Evolutionary conservation across 2,113 vertebrate genomes (phyloP).

Genomic region (Alligator mississippiensis): DNA sequence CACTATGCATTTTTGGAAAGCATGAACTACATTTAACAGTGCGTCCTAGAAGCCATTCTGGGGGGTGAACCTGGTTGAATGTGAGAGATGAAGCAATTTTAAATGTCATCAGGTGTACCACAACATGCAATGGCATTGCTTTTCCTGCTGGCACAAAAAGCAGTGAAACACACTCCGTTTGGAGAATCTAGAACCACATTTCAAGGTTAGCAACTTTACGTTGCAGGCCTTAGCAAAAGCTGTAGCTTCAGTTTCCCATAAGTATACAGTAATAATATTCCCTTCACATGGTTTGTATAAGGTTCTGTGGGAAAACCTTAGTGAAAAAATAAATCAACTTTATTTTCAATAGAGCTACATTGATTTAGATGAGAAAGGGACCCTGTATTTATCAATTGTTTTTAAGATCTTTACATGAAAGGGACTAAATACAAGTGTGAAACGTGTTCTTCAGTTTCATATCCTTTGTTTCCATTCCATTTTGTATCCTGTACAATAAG

Average conservation of each 20-base stretch:
- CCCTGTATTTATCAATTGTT: not conserved
- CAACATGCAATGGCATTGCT: not conserved
- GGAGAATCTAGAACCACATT: not conserved
- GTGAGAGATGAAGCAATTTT: not conserved
- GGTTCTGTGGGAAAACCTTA: not conserved
- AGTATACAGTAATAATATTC: not conserved
- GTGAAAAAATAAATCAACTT: not conserved
- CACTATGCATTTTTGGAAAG: not conserved
- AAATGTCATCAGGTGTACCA: not conserved
- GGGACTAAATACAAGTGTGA: not conserved
- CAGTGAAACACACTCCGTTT: not conserved
- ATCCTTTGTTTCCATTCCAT: not conserved
- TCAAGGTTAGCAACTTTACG: not conserved
- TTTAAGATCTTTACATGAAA: not conserved
- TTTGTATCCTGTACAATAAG: not conserved
- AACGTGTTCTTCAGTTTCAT: not conserved
- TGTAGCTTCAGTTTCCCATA: not conserved
- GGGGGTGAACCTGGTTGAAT: rapidly evolving
- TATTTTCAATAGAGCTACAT: not conserved
- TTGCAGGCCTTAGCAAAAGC: not conserved
- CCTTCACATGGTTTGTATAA: not conserved
- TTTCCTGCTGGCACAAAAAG: not conserved
- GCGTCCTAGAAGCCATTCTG: not conserved
- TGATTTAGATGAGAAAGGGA: not conserved
- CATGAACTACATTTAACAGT: not conserved